A percentile compares a stretch with the other conserved stretches of the same genome.
Evolutionary conservation across 2,888 invertebrate genomes (phyloP).

Genomic region (Pycnomerus fuliginosus): DNA sequence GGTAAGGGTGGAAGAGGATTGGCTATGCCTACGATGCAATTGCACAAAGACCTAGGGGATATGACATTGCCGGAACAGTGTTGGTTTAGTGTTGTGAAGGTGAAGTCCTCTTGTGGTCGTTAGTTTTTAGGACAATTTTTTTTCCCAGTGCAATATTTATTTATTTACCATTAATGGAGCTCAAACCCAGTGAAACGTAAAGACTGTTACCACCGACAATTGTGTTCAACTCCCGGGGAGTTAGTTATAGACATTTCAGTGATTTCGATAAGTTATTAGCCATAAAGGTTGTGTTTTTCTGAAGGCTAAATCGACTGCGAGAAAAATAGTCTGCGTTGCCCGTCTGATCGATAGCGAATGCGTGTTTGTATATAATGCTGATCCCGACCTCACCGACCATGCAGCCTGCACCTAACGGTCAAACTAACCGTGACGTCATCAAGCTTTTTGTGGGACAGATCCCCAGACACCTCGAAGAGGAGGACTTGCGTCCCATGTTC

Average conservation of each 20-base stretch:
- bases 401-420: conserved; percentile 33
- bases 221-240: conserved; percentile 17
- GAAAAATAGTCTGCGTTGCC: conserved; percentile 23
- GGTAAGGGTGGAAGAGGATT: conserved; percentile 49
- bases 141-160: conserved; percentile 13
- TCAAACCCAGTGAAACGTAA: conserved; percentile 14
- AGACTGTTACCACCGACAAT: conserved; percentile 30
- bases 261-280: conserved; percentile 18
- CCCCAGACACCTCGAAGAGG: conserved; percentile 84
- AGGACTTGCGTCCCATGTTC: conserved; percentile 85
- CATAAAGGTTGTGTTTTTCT: conserved; percentile 15
- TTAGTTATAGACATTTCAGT: conserved; percentile 12
- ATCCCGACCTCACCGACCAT: conserved; percentile 48
- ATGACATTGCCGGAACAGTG: conserved; percentile 46
- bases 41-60: conserved; percentile 47
- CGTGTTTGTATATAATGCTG: conserved; percentile 44
- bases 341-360: conserved; percentile 30
- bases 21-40: conserved; percentile 48
- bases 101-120: conserved; percentile 54
- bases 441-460: conserved; percentile 94
- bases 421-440: conserved; percentile 57
- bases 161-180: conserved; percentile 1
- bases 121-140: conserved; percentile 35
- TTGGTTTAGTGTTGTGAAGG: conserved; percentile 53
- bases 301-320: conserved; percentile 7